Percentiles rank a stretch among this genome's conserved stretches.
Conservation (phyloP, 2,888 invertebrate species). For the Parnassius mnemosyne region DNA sequence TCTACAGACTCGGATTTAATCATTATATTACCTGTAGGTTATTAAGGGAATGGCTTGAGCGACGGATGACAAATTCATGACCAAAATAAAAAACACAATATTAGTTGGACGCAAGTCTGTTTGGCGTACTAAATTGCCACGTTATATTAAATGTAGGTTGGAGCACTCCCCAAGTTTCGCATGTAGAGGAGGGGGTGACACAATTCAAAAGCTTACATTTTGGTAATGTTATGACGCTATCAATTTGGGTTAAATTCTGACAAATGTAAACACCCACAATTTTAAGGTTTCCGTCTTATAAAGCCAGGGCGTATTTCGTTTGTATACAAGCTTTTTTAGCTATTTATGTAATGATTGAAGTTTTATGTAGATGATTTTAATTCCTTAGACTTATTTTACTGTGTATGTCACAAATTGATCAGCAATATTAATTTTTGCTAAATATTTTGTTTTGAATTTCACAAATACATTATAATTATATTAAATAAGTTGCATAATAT, state of each 20-base stretch:
- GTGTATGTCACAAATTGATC: no score
- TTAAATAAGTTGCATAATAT: no score
- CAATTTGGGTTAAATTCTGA: constrained; percentile 23
- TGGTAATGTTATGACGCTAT: constrained; percentile 37
- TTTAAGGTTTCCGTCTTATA: no score
- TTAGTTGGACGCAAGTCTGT: constrained; percentile 39
- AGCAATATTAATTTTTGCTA: no score
- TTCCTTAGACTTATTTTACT: no score
- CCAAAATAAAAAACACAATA: constrained; percentile 46
- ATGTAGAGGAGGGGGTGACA: constrained; percentile 27
- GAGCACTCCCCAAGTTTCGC: constrained; percentile 29
- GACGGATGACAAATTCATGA: constrained; percentile 48
- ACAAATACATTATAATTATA: no score
- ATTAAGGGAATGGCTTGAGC: constrained; percentile 45
- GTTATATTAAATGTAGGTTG: constrained; percentile 43
- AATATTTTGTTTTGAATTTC: no score
- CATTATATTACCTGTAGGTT: constrained; percentile 38
- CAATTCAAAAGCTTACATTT: constrained; percentile 36
- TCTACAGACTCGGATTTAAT: constrained; percentile 39
- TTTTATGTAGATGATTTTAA: no score
- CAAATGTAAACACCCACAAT: constrained; percentile 22
- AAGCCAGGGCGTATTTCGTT: no score
- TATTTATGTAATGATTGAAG: background rate
- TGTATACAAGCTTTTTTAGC: constrained; percentile 23
- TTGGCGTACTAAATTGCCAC: constrained; percentile 46